These are phyloP conservation scores for Agriopis marginaria DNA, from an alignment of 2,888 invertebrate genomes.

Conservation along the genomic window DNA sequence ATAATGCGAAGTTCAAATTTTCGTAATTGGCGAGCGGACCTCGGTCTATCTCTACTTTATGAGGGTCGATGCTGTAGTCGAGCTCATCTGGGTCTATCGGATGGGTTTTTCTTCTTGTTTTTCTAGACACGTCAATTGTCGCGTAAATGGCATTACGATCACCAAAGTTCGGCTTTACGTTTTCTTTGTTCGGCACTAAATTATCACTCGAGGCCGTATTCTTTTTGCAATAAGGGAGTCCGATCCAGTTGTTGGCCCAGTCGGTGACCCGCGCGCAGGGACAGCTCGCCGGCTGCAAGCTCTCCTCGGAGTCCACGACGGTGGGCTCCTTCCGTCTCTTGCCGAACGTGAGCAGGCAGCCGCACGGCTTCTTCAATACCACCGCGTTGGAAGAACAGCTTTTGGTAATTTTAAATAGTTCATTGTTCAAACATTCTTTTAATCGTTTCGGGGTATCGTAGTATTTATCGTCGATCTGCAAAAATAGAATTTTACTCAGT, in stretches of 20 bases:
- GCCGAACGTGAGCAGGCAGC: conserved; percentile 87
- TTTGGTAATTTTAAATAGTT: conserved; percentile 77
- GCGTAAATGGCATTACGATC: conserved; percentile 88
- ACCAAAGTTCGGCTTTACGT: conserved; percentile 70
- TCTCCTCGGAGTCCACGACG: conserved; percentile 73
- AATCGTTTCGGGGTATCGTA: conserved; percentile 92
- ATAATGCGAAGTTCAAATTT: conserved; percentile 92
- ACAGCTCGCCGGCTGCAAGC: conserved; percentile 73
- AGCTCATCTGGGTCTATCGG: conserved; percentile 49
- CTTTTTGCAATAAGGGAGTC: conserved; percentile 86
- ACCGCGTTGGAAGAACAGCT: conserved; percentile 85
- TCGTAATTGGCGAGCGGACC: conserved; percentile 88
- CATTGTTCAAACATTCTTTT: conserved; percentile 88
- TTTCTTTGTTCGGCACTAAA: conserved; percentile 83
- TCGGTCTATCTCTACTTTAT: conserved; percentile 66
- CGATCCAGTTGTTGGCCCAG: conserved; percentile 88
- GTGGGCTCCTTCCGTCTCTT: conserved; percentile 65
- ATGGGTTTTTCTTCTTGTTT: conserved; percentile 81
- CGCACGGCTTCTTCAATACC: conserved; percentile 89
- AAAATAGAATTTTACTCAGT: conserved; percentile 4
- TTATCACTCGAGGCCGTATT: conserved; percentile 59
- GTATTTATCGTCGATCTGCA: conserved; percentile 83
- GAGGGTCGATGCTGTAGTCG: conserved; percentile 46
- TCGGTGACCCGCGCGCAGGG: conserved; percentile 88
- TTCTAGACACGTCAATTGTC: conserved; percentile 89